A percentile compares a stretch with the other conserved stretches of the same genome.
Conservation (phyloP, 2,797 vertebrate genomes). For the Darevskia nairensis region DNA sequence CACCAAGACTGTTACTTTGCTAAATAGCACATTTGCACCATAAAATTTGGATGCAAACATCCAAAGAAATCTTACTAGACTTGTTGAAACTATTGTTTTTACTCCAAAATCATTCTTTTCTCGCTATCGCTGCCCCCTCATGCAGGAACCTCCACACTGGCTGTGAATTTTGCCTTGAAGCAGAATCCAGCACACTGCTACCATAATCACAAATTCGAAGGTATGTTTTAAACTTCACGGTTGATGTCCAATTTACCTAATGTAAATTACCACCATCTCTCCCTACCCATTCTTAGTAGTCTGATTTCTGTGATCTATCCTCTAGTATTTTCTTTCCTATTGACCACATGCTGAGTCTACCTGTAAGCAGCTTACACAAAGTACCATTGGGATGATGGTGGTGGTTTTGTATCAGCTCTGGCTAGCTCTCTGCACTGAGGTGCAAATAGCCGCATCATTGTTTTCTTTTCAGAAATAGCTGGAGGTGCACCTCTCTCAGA, state of each 20-base stretch:
- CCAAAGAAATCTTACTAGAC: background rate
- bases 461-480: too few relatives aligned
- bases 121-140: too few relatives aligned
- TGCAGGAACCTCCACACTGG: background rate
- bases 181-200: too few relatives aligned
- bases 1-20: background rate
- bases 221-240: background rate
- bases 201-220: background rate
- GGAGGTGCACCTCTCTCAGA: too few relatives aligned
- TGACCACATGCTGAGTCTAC: slow-evolving; percentile 43
- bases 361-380: slow-evolving; percentile 49
- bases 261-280: background rate
- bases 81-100: too few relatives aligned
- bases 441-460: too few relatives aligned
- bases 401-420: background rate
- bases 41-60: background rate
- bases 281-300: background rate
- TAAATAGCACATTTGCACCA: background rate
- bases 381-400: background rate
- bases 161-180: background rate
- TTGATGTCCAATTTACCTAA: background rate
- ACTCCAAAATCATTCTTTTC: background rate
- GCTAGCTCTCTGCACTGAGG: too few relatives aligned
- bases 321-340: background rate
- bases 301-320: background rate